phyloP scores from a whole-genome alignment of 2,113 vertebrate species.

The Fukomys damarensis region DNA sequence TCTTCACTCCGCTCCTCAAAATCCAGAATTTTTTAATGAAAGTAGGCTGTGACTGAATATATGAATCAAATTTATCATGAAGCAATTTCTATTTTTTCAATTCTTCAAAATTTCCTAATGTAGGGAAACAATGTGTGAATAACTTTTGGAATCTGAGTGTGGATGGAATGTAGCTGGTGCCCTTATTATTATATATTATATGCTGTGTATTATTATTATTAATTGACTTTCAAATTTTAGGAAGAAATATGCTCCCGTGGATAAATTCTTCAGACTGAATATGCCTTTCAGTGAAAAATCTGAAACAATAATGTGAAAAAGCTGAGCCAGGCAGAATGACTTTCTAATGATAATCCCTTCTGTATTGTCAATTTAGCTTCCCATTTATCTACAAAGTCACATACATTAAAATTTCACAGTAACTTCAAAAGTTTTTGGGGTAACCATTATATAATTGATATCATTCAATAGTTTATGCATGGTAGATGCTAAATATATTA shows the following conservation, averaged over 20 bases:
- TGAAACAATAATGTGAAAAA: not conserved
- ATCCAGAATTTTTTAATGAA: not conserved
- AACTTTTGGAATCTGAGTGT: not conserved
- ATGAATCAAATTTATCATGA: not conserved
- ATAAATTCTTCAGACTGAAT: not conserved
- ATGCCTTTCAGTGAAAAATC: slow-evolving; percentile 13
- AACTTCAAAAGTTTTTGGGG: not conserved
- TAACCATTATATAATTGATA: not conserved
- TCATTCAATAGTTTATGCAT: not conserved
- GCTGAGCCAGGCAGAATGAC: not conserved
- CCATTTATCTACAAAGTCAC: not conserved
- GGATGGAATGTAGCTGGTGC: not conserved
- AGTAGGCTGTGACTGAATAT: not conserved
- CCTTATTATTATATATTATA: not conserved
- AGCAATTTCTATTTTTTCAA: not conserved
- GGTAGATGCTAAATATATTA: not conserved
- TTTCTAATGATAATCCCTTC: not conserved
- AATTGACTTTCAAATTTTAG: not conserved
- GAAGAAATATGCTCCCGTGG: not conserved
- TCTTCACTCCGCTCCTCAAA: not conserved
- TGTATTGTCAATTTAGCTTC: not conserved
- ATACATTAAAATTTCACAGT: not conserved
- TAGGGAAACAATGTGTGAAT: not conserved
- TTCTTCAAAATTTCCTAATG: not conserved
- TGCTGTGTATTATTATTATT: not conserved